Base-by-base conservation (phyloP, 2,113 vertebrate genomes). In the Erinaceus europaeus region DNA sequence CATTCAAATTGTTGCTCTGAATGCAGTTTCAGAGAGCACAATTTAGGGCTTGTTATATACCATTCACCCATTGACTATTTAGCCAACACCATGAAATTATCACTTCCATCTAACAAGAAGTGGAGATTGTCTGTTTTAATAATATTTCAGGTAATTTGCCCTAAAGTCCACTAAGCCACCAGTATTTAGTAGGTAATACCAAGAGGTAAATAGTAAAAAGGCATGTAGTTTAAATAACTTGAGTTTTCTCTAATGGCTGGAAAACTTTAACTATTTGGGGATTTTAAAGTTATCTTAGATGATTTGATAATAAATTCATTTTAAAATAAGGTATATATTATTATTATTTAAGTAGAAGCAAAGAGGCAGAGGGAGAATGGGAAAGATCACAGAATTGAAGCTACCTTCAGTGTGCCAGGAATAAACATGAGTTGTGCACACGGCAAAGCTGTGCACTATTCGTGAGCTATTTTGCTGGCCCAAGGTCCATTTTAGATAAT, bases 61-160 rank as follows among this genome's bases (percentile, higher is more conserved):
- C 27, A 38, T 46, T 61, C 6, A 17, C 17, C 40, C 25, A 53
- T 2, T 50, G 81, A 81, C 17, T 55, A 32, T 23, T 10, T 77
- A 20, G 44, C 50, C 42, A 78, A 32, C 20, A 72, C 21, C 78
- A 61, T 15, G 12, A 21, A 69, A 90, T 71, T 23, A 61, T 38
- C 32, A 36, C 3, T 74, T 50, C 62, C 20, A 69, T 69, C 61
- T 75, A 85, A 50, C 61, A 87, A 89, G 61, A 80, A 84, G 27
- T 52, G 85, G 84, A 50, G 29, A 36, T 34, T 85, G 88, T 68
- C 36, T 90, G 32, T 75, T 87, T 89, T 87, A 15, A 79, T 42
- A 68, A 89, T 53, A 21, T 44, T 25, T 25, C 27, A 57, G 27
- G 29, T 32, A 68, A 50, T 84, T 36, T 93, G 55, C 46, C 81